Conservation (phyloP, 2,888 invertebrate genomes). For the Anthophora plumipes region DNA sequence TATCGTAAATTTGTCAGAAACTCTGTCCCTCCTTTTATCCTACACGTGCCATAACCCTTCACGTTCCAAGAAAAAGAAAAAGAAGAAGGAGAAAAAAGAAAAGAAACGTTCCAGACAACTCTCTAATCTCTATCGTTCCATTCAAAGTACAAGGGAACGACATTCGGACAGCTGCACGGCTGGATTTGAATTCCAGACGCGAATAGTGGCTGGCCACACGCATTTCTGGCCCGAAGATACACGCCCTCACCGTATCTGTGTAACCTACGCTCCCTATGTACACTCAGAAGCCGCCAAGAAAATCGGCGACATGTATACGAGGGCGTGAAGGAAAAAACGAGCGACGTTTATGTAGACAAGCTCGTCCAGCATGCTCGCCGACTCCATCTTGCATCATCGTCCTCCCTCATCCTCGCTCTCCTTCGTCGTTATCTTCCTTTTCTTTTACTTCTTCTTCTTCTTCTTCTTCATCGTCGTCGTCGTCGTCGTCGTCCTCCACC, state of each 20-base stretch:
- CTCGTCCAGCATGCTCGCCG: conserved; percentile 64
- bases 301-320: conserved; percentile 63
- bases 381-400: conserved; percentile 57
- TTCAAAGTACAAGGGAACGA: conserved; percentile 37
- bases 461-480: conserved; percentile 5
- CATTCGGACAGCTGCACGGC: conserved; percentile 56
- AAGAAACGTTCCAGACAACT: neutral
- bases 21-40: neutral
- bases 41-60: neutral
- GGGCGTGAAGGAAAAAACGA: conserved; percentile 57
- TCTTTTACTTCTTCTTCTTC: conserved; percentile 42
- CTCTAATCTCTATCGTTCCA: conserved; percentile 24
- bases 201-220: conserved; percentile 62
- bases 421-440: conserved; percentile 10
- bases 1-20: conserved; percentile 8
- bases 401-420: conserved; percentile 8
- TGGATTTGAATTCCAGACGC: conserved; percentile 65
- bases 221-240: conserved; percentile 30
- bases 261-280: conserved; percentile 21
- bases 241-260: conserved; percentile 39
- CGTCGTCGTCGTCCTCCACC: conserved; percentile 32
- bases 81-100: neutral
- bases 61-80: neutral
- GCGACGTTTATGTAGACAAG: conserved; percentile 71
- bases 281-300: conserved; percentile 53